Evolutionary conservation across 2,797 vertebrate genomes (phyloP).

Genomic region (Paguma larvata): DNA sequence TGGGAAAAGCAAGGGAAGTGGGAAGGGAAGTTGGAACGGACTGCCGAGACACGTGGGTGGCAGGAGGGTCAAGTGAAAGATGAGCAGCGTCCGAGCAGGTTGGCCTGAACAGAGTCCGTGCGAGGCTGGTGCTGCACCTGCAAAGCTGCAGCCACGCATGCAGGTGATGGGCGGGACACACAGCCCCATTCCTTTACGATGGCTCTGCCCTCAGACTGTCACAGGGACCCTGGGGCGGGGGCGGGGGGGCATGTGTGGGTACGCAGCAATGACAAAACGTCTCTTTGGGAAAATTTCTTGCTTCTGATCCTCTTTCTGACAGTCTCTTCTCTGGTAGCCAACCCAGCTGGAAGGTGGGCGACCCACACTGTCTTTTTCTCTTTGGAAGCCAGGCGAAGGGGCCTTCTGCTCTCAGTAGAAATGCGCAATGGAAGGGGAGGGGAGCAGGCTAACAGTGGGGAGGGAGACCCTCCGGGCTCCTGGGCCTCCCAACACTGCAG

Average conservation of each 20-base stretch:
- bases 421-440: background rate
- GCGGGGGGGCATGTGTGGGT: background rate
- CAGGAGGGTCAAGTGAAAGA: background rate
- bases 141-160: rapidly evolving
- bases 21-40: background rate
- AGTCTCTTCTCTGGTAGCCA: background rate
- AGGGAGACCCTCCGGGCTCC: background rate
- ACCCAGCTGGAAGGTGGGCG: background rate
- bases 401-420: background rate
- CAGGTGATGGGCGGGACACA: too few relatives aligned
- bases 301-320: background rate
- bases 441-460: too few relatives aligned
- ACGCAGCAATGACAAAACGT: background rate
- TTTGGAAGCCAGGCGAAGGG: background rate
- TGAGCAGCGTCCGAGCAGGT: rapidly evolving
- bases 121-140: background rate
- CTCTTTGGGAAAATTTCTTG: background rate
- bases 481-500: background rate
- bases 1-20: conserved; percentile 4
- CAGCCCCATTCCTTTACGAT: rapidly evolving
- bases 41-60: background rate
- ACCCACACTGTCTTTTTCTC: background rate
- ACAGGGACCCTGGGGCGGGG: rapidly evolving
- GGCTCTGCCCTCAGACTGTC: rapidly evolving
- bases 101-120: background rate